These are phyloP conservation scores for Antheraea mylitta DNA, from an alignment of 1,140 invertebrate species.

Conservation along the genomic window DNA sequence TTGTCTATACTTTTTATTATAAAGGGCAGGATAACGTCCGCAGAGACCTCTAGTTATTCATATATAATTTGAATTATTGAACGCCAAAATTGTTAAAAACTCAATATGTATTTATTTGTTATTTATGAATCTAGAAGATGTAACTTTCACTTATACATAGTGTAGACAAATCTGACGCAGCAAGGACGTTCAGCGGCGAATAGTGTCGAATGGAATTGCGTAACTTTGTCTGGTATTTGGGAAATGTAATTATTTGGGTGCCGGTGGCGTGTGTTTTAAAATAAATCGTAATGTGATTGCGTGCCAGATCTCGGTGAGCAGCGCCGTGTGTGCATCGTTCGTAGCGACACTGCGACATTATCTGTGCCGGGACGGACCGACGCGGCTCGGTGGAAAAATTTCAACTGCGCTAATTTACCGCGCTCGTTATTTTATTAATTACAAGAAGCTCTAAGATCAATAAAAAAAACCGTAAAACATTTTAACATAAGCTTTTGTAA, in stretches of 20 bases:
- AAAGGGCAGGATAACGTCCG: too few species aligned
- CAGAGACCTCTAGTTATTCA: too few species aligned
- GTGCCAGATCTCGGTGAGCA: slow-evolving; percentile 41
- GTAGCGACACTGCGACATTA: neutral
- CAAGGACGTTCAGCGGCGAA: neutral
- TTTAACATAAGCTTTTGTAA: too few species aligned
- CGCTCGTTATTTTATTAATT: neutral
- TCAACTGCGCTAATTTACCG: neutral
- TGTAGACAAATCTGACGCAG: neutral
- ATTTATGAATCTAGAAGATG: neutral
- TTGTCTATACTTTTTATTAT: too few species aligned
- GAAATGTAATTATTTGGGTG: slow-evolving; percentile 62
- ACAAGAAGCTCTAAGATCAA: neutral
- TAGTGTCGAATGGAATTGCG: slow-evolving; percentile 43
- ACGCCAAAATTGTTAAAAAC: too few species aligned
- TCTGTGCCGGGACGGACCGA: slow-evolving; percentile 5
- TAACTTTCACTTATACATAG: neutral
- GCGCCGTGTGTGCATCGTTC: slow-evolving; percentile 32
- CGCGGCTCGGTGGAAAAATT: neutral
- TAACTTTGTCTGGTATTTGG: slow-evolving; percentile 59
- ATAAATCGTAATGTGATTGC: slow-evolving; percentile 47
- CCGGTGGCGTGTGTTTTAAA: slow-evolving; percentile 44
- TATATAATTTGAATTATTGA: too few species aligned
- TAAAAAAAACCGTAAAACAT: too few species aligned
- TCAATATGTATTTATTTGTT: too few species aligned